Evolutionary conservation across 2,888 invertebrate genomes (phyloP).

Genomic region (Xanthorhoe spadicearia): DNA sequence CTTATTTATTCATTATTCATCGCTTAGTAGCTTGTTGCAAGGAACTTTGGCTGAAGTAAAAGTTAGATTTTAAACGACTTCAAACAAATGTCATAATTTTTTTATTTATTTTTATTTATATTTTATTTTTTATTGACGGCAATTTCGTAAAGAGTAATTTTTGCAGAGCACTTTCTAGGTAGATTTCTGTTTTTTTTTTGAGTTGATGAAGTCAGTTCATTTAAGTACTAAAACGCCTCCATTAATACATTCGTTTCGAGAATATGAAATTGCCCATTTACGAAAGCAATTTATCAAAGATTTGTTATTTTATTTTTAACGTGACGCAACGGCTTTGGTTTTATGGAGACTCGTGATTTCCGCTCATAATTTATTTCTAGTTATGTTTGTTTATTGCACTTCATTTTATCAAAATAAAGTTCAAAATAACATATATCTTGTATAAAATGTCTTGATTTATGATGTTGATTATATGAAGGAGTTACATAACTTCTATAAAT

Average conservation of each 20-base stretch:
- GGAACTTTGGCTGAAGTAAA: background rate
- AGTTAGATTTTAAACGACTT: background rate
- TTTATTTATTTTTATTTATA: no score
- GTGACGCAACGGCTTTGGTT: background rate
- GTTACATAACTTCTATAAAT: background rate
- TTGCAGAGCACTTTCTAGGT: no score
- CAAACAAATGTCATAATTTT: no score
- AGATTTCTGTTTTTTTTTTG: no score
- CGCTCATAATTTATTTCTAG: conserved; percentile 1
- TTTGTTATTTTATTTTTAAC: conserved; percentile 1
- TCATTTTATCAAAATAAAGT: background rate
- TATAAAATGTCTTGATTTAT: background rate
- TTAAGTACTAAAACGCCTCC: no score
- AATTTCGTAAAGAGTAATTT: no score
- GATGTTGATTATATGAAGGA: background rate
- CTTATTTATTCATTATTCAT: conserved; percentile 6
- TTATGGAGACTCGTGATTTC: background rate
- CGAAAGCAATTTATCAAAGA: background rate
- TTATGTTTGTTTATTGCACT: conserved; percentile 1
- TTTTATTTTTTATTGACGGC: no score
- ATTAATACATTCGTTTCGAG: no score
- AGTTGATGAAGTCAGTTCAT: no score
- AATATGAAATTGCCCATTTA: background rate
- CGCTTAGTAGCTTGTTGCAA: background rate
- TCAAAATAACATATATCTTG: background rate